Evolutionary conservation across 2,113 vertebrate genomes (phyloP).

Genomic region (Dicentrarchus labrax): DNA sequence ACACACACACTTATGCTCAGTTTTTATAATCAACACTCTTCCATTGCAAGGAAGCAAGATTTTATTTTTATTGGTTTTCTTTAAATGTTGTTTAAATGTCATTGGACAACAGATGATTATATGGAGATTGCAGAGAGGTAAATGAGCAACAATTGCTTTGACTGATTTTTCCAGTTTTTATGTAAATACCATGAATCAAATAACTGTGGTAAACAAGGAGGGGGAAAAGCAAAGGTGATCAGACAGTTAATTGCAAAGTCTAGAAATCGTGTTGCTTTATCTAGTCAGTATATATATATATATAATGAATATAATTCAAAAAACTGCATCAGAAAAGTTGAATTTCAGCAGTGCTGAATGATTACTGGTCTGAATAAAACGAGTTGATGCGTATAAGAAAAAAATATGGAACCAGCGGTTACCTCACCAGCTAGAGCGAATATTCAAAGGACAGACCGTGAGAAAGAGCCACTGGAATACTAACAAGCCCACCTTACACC

Average conservation of each 20-base stretch:
- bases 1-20: not conserved
- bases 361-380: constrained; percentile 9
- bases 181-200: constrained; percentile 14
- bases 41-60: not conserved
- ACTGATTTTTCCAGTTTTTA: constrained; percentile 5
- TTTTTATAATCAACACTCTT: not conserved
- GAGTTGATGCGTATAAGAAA: not conserved
- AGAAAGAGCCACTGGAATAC: constrained; percentile 70
- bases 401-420: constrained; percentile 34
- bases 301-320: too few species aligned
- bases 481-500: constrained; percentile 80
- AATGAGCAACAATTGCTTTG: constrained; percentile 67
- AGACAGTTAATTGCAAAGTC: not conserved
- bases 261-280: not conserved
- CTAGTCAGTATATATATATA: too few species aligned
- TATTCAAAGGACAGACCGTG: constrained; percentile 62
- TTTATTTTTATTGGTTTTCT: constrained; percentile 3
- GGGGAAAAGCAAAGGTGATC: not conserved
- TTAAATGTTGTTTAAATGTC: constrained; percentile 12
- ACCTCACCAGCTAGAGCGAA: constrained; percentile 52
- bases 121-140: constrained; percentile 15
- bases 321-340: constrained; percentile 15
- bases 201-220: not conserved
- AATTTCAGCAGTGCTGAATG: not conserved
- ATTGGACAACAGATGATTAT: not conserved